Evolutionary conservation across 2,113 vertebrate genomes (phyloP), one percentile per base, ranked within the genome.

Genomic region (Phylloscopus trochilus): DNA sequence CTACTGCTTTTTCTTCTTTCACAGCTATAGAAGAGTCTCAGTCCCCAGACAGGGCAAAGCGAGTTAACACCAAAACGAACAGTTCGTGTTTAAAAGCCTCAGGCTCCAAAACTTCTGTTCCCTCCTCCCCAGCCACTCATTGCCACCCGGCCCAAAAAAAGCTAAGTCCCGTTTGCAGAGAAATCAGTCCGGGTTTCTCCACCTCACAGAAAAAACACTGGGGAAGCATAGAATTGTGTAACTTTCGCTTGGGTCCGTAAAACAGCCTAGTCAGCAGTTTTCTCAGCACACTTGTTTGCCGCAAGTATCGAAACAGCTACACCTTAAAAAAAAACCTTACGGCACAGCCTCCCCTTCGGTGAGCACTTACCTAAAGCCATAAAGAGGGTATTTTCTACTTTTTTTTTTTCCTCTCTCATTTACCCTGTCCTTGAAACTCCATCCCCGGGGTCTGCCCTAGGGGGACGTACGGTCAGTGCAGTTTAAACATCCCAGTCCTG

Each of bases 401-500:
- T 46, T 6, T 64, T 33, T 43, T 46, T 26, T n/a, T 27, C 18
- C 27, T 8, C 33, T 13, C 37, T 75, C 30, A 16, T 12, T 59
- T 39, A 33, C 35, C 3, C 14, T 6, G 23, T 2, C 13, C 44
- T 41, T 19, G 28, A 67, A 55, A 68, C 4, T 24, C 13, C 74
- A 56, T 9, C 37, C 15, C 51, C 6, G 11, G 53, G 51, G 11
- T 22, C 14, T 53, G 68, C 41, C 2, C 68, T 5, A 24, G 10
- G 58, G 22, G 19, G 13, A 14, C 6, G 1, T 4, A 2, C 0
- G 33, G 15, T 8, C n/a, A 76, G 39, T 0, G 33, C 76, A 28
- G 52, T 0, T n/a, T 6, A 10, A 79, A 11, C 14, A 9, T 15
- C 26, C 49, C 86, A 47, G 74, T 23, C 14, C 37, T 0, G 13